These are phyloP conservation scores for Chionoecetes opilio DNA, from an alignment of 1,140 invertebrate species.

Conservation along the genomic window DNA sequence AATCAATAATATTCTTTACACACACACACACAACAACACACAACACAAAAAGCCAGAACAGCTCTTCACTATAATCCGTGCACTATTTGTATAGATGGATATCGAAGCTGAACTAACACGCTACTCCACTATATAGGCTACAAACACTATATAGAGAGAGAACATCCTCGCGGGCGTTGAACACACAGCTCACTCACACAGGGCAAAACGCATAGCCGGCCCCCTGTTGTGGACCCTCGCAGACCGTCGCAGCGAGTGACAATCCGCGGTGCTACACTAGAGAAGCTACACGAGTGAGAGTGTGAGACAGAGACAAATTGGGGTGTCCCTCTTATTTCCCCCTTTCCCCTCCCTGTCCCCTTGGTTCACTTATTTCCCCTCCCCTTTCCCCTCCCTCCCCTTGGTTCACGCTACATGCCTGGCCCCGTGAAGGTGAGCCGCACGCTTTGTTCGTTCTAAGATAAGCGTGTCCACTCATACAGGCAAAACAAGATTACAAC, in stretches of 20 bases:
- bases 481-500: neutral
- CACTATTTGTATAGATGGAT: too few species aligned
- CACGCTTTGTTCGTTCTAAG: neutral
- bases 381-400: neutral
- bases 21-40: neutral
- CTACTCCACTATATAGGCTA: neutral
- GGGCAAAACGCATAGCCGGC: neutral
- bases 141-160: neutral
- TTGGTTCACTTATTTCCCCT: too few species aligned
- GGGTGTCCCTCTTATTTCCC: too few species aligned
- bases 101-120: conserved; percentile 13
- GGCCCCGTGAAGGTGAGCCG: neutral
- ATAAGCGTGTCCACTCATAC: neutral
- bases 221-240: neutral
- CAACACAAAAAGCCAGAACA: conserved; percentile 8
- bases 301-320: neutral
- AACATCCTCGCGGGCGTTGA: neutral
- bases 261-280: neutral
- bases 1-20: neutral
- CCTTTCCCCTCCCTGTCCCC: neutral
- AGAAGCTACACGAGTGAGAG: too few species aligned
- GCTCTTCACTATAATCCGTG: conserved; percentile 6
- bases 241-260: neutral
- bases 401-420: neutral
- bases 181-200: conserved; percentile 16